A percentile compares a stretch with the other conserved stretches of the same genome.
Conservation (phyloP, 2,113 vertebrate genomes). For the Pterocles gutturalis region DNA sequence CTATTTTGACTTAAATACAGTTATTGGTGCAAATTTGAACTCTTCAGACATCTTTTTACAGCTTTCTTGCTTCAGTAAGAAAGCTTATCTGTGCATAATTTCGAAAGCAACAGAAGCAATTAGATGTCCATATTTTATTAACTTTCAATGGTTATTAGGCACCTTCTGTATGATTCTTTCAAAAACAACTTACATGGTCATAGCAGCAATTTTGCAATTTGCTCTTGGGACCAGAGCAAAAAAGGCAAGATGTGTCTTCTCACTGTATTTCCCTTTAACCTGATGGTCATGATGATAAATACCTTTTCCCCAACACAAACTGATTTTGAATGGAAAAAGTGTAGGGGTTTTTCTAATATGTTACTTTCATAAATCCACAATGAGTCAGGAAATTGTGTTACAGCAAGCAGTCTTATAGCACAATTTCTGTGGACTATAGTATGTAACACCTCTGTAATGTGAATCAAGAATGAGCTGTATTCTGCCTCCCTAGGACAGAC, state of each 20-base stretch:
- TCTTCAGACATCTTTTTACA: background rate
- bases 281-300: background rate
- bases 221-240: background rate
- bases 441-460: background rate
- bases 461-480: background rate
- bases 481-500: background rate
- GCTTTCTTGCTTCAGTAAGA: background rate
- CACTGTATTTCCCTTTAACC: background rate
- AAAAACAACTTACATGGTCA: background rate
- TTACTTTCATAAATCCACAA: background rate
- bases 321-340: background rate
- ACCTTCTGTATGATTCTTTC: background rate
- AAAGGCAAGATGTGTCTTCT: background rate
- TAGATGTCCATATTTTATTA: background rate
- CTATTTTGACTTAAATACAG: background rate
- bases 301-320: background rate
- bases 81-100: background rate
- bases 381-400: background rate
- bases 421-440: background rate
- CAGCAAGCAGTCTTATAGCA: background rate
- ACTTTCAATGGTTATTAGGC: background rate
- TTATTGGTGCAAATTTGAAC: background rate
- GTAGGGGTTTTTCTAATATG: accelerated
- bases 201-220: background rate
- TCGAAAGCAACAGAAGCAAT: background rate